Evolutionary conservation across 2,888 invertebrate genomes (phyloP).

Genomic region (Sisyra terminalis): DNA sequence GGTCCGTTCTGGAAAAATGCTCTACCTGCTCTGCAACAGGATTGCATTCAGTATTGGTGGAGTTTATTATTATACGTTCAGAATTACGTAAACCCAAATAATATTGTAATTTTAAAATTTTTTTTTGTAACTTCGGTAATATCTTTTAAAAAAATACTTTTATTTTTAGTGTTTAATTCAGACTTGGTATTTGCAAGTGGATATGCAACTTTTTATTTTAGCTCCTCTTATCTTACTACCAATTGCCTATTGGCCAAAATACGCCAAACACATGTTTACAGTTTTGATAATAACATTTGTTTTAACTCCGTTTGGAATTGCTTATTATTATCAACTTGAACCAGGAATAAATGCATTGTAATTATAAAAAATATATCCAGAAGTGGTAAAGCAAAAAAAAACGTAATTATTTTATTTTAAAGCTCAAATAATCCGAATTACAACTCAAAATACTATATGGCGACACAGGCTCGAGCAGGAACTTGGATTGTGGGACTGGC

Average conservation of each 20-base stretch:
- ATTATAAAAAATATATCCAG: too few relatives aligned
- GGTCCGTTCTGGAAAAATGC: conserved; percentile 31
- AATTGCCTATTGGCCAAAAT: conserved; percentile 13
- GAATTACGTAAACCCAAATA: not conserved
- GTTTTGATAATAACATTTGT: conserved; percentile 16
- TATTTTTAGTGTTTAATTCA: conserved; percentile 17
- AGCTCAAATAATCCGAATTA: not conserved
- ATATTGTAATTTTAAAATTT: not conserved
- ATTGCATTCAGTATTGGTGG: conserved; percentile 1
- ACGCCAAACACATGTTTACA: conserved; percentile 16
- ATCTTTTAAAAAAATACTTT: not conserved
- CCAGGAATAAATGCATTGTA: too few relatives aligned
- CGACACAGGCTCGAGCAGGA: not conserved
- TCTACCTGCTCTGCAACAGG: not conserved
- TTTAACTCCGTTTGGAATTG: conserved; percentile 15
- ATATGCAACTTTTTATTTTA: conserved; percentile 23
- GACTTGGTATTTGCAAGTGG: conserved; percentile 24
- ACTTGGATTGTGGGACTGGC: not conserved
- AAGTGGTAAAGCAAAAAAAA: too few relatives aligned
- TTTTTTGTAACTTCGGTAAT: too few relatives aligned
- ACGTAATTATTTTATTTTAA: too few relatives aligned
- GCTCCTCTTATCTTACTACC: conserved; percentile 22
- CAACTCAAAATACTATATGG: not conserved
- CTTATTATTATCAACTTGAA: conserved; percentile 6
- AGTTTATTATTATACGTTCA: conserved; percentile 1